Evolutionary conservation across 2,797 vertebrate genomes (phyloP).

Genomic region (Hirundo rustica): DNA sequence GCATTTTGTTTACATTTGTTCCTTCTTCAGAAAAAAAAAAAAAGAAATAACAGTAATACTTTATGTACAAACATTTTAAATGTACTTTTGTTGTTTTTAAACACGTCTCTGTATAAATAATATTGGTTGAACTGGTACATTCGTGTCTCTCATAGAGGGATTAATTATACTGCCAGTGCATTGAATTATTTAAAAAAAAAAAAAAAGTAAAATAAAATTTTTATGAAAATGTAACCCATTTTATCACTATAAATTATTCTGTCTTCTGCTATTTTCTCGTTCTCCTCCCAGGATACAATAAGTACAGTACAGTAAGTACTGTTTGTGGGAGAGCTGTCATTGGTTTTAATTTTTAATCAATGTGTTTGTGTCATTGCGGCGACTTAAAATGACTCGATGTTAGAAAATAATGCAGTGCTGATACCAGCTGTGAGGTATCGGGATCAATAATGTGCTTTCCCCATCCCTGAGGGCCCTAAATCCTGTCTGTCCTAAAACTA

Average conservation of each 20-base stretch:
- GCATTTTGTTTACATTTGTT: slow-evolving; percentile 81
- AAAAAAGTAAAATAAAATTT: slow-evolving; percentile 82
- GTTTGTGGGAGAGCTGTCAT: slow-evolving; percentile 41
- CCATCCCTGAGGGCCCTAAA: not conserved
- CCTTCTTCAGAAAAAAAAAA: slow-evolving; percentile 76
- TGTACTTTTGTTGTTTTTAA: slow-evolving; percentile 95
- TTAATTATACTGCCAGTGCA: slow-evolving; percentile 80
- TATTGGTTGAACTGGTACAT: slow-evolving; percentile 85
- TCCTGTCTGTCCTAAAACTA: not conserved
- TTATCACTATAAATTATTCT: slow-evolving; percentile 70
- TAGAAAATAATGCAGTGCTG: slow-evolving; percentile 6
- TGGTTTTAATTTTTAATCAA: slow-evolving; percentile 66
- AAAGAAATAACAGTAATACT: slow-evolving; percentile 84
- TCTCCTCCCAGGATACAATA: not conserved
- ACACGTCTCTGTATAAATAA: slow-evolving; percentile 94
- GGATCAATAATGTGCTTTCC: not conserved
- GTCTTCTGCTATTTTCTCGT: slow-evolving; percentile 54
- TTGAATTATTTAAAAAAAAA: slow-evolving; percentile 83
- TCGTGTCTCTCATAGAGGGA: slow-evolving; percentile 79
- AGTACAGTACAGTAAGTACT: slow-evolving; percentile 35
- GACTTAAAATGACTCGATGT: not conserved
- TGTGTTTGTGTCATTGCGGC: slow-evolving; percentile 1
- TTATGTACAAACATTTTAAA: slow-evolving; percentile 90
- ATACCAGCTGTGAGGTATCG: not conserved
- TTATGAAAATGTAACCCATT: slow-evolving; percentile 77